These are phyloP conservation scores for Manis pentadactyla DNA, from an alignment of 2,797 vertebrate genomes.

Conservation along the genomic window DNA sequence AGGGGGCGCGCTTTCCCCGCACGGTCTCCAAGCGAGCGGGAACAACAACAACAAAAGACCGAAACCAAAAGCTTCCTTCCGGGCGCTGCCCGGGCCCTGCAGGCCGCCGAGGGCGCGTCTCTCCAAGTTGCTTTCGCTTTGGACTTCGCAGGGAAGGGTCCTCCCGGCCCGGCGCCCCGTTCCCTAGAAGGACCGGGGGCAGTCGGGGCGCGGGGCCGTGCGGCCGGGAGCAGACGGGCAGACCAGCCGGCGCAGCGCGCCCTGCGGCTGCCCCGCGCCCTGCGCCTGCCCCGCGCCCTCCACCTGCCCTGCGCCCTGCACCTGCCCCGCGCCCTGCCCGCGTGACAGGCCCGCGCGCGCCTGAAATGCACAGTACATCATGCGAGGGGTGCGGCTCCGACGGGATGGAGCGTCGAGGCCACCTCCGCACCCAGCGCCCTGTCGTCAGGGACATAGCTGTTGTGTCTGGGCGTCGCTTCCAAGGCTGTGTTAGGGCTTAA, in stretches of 20 bases:
- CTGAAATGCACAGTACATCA: fast-evolving
- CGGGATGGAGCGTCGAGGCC: fast-evolving
- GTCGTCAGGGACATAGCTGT: fast-evolving
- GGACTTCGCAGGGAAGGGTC: background rate
- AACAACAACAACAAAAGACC: background rate
- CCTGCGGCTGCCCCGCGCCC: no score
- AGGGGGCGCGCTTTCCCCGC: background rate
- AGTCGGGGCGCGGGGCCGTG: background rate
- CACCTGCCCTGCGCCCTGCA: background rate
- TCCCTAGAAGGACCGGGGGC: background rate
- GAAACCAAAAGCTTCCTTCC: slow-evolving; percentile 21
- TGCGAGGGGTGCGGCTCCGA: fast-evolving
- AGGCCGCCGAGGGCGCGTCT: background rate
- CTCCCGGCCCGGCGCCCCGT: background rate
- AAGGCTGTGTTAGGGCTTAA: no score
- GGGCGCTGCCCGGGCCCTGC: fast-evolving
- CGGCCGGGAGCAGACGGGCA: no score
- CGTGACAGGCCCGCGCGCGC: fast-evolving
- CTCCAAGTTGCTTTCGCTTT: slow-evolving; percentile 49
- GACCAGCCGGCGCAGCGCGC: no score
- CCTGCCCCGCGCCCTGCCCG: background rate
- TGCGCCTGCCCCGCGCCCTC: no score
- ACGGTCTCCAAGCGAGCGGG: fast-evolving
- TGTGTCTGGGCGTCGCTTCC: background rate
- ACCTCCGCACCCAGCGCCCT: fast-evolving